Evolutionary conservation across 2,113 vertebrate genomes (phyloP).

Genomic region (Microtus pennsylvanicus): DNA sequence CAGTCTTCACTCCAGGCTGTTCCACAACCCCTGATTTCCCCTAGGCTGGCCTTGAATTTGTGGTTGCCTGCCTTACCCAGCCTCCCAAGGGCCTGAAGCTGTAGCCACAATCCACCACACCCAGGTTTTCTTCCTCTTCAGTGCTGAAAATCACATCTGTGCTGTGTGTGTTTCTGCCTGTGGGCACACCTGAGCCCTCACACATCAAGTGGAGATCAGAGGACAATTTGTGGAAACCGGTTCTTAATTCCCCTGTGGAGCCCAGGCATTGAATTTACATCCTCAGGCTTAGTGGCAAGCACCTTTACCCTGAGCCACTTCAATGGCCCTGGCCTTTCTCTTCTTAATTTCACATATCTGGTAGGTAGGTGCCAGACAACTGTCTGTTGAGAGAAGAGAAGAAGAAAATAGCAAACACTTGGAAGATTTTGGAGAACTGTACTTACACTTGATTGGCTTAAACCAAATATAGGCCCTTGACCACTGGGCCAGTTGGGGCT

Average conservation of each 20-base stretch:
- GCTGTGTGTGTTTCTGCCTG: not conserved
- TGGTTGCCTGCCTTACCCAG: not conserved
- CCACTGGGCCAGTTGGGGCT: not conserved
- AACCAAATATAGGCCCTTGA: not conserved
- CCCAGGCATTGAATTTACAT: not conserved
- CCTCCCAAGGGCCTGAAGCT: not conserved
- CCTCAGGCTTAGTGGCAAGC: not conserved
- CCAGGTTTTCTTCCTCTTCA: not conserved
- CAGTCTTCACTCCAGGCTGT: not conserved
- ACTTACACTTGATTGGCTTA: not conserved
- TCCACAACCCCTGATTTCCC: not conserved
- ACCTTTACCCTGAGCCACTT: not conserved
- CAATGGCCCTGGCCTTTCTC: not conserved
- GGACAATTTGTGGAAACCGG: not conserved
- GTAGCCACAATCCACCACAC: not conserved
- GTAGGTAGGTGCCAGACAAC: not conserved
- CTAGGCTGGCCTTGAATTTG: not conserved
- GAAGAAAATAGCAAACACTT: not conserved
- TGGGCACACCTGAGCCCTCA: not conserved
- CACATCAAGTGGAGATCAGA: not conserved
- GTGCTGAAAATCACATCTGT: not conserved
- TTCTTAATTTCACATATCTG: not conserved
- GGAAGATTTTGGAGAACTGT: not conserved
- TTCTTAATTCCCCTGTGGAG: not conserved
- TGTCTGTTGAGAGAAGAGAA: constrained; percentile 5